Evolutionary conservation across 1,140 invertebrate genomes (phyloP), one percentile per base, ranked within the genome.

Genomic region (Camponotus floridanus): DNA sequence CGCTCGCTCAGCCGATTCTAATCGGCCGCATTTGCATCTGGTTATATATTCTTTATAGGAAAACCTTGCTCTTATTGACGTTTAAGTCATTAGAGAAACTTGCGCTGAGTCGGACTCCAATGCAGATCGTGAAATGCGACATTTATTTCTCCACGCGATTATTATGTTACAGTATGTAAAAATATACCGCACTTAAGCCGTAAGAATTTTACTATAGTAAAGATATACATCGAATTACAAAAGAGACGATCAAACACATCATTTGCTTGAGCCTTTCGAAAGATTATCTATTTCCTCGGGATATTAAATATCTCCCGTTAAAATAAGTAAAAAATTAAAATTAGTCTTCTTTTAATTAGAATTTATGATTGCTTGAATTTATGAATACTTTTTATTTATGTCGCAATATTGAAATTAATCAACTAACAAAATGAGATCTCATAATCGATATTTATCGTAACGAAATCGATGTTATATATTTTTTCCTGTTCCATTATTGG

Each of bases 21-120:
- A 83, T 83, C 79, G 31, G 15, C 39, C 57, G 51, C 68, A 83
- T 83, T 83, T 83, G 68, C 79, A 83, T 74, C 79, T 39, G 33
- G 68, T 83, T 83, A 67, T 48, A 71, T 51, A 68, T 81, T 81
- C 79, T 39, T 81, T 67, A 83, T 74, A 70, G 39, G 68, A 83
- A 83, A 83, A 71, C 79, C 68, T 83, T 83, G 79, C 55, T 71
- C 55, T 73, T 83, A 73, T 73, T 55, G 79, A 74, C 55, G 39
- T 83, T 83, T 83, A 73, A 74, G 79, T 74, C 62, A 83, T 83
- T 74, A 83, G 45, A 57, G n/a, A 83, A 83, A 74, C 55, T 74
- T 18, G 79, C 57, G 55, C 55, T 18, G 26, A 61, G 67, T 73
- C 31, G 39, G 33, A 6, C 57, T 45, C 9, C 18, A 26, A 74